These are phyloP conservation scores for Caenorhabditis inopinata DNA, from an alignment of 1,140 invertebrate genomes.

Conservation along the genomic window DNA sequence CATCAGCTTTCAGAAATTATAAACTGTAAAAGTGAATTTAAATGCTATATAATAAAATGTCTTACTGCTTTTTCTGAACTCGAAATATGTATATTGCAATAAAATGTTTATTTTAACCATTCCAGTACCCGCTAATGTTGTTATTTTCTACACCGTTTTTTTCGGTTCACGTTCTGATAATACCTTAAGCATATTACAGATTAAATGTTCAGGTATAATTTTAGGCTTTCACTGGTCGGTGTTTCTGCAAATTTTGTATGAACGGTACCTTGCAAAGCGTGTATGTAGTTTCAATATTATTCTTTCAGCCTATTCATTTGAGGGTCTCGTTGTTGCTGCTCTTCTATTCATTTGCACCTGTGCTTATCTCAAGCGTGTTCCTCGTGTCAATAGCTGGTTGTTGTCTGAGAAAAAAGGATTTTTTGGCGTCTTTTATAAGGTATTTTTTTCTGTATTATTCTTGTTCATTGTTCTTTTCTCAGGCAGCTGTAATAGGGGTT, in stretches of 20 bases:
- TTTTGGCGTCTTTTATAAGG: constrained; percentile 43
- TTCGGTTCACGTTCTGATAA: too few species aligned
- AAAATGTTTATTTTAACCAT: too few species aligned
- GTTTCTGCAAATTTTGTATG: constrained; percentile 28
- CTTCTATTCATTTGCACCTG: constrained; percentile 41
- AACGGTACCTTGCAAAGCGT: constrained; percentile 28
- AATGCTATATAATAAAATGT: too few species aligned
- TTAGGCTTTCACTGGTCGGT: not conserved
- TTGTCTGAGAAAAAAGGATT: constrained; percentile 44
- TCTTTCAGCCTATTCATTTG: constrained; percentile 41
- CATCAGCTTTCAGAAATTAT: constrained; percentile 31
- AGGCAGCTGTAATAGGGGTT: constrained; percentile 37
- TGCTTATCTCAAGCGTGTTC: constrained; percentile 45
- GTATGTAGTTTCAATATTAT: too few species aligned
- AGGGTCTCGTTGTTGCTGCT: constrained; percentile 40
- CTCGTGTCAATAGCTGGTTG: constrained; percentile 34
- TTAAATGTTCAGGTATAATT: not conserved
- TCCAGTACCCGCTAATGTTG: too few species aligned
- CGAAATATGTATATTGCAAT: too few species aligned
- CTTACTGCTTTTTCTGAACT: too few species aligned
- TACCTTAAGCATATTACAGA: too few species aligned
- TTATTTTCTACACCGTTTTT: too few species aligned
- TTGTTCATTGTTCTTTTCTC: not conserved
- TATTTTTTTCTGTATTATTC: not conserved
- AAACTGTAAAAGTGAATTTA: not conserved